Percentiles rank a stretch among this genome's conserved stretches.
phyloP scores from a whole-genome alignment of 2,797 vertebrate species.

The Lycodopsis pacificus region DNA sequence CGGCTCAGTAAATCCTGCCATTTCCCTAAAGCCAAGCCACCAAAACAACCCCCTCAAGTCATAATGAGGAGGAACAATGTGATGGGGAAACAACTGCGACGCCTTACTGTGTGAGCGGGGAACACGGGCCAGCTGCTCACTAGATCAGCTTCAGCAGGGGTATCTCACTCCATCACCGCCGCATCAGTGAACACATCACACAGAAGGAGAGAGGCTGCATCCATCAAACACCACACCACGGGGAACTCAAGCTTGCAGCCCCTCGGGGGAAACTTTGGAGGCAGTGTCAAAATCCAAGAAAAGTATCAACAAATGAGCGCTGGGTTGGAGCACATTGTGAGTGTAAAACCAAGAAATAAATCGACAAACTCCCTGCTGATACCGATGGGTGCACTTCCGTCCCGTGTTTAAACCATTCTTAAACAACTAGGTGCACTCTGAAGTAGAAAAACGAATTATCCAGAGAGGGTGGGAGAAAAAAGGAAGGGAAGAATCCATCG shows the following conservation, averaged over 20 bases:
- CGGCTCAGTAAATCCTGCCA: slow-evolving; percentile 37
- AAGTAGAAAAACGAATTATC: slow-evolving; percentile 22
- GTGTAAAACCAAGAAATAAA: slow-evolving; percentile 35
- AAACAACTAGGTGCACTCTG: slow-evolving; percentile 32
- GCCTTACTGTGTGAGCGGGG: slow-evolving; percentile 29
- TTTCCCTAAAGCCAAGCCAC: slow-evolving; percentile 49
- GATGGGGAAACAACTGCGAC: slow-evolving; percentile 60
- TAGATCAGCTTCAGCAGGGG: slow-evolving; percentile 68
- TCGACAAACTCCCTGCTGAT: slow-evolving; percentile 33
- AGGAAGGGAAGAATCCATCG: neutral
- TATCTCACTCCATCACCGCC: slow-evolving; percentile 71
- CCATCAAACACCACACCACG: slow-evolving; percentile 68
- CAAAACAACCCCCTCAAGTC: slow-evolving; percentile 57
- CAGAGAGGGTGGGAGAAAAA: slow-evolving; percentile 1
- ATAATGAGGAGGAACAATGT: slow-evolving; percentile 58
- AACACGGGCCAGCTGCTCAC: slow-evolving; percentile 71
- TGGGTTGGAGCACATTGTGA: slow-evolving; percentile 51
- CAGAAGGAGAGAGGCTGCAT: slow-evolving; percentile 64
- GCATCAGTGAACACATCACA: slow-evolving; percentile 72
- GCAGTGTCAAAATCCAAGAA: slow-evolving; percentile 58
- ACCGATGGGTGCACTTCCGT: slow-evolving; percentile 24
- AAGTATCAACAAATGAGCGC: slow-evolving; percentile 70
- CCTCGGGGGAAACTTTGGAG: slow-evolving; percentile 62
- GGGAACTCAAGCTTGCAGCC: slow-evolving; percentile 51
- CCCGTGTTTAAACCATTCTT: slow-evolving; percentile 19